Conservation (phyloP, 2,113 vertebrate species). For the Takifugu bimaculatus region DNA sequence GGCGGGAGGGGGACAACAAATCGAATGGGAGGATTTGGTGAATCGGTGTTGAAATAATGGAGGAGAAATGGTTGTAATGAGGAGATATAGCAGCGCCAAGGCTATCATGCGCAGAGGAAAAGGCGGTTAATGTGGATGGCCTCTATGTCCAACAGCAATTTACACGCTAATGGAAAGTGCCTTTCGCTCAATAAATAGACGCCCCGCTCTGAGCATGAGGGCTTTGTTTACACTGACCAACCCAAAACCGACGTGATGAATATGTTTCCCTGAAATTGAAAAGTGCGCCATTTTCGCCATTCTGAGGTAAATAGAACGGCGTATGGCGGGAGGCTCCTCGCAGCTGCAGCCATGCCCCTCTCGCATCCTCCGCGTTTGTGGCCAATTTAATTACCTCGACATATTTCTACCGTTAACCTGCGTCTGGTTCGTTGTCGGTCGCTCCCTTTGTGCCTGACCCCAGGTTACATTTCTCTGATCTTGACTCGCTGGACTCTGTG, state of each 20-base stretch:
- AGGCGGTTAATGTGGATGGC: conserved; percentile 56
- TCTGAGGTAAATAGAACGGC: too few species aligned
- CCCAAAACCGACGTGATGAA: conserved; percentile 3
- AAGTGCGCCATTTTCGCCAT: too few species aligned
- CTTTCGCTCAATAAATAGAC: conserved; percentile 60
- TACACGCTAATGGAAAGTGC: conserved; percentile 52
- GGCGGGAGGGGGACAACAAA: conserved; percentile 3
- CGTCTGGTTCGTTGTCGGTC: conserved; percentile 3
- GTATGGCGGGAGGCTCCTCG: too few species aligned
- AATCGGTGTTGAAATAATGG: conserved; percentile 63
- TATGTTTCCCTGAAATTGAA: background rate
- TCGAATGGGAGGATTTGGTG: conserved; percentile 42
- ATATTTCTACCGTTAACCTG: conserved; percentile 8
- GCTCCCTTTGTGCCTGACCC: conserved; percentile 22
- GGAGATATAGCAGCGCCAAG: conserved; percentile 28
- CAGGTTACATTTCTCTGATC: conserved; percentile 40
- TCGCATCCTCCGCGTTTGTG: background rate
- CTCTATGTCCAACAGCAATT: conserved; percentile 64
- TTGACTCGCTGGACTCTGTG: conserved; percentile 36
- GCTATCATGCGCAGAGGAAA: conserved; percentile 51
- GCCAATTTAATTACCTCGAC: conserved; percentile 44
- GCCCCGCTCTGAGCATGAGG: conserved; percentile 37
- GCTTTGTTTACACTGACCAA: conserved; percentile 55
- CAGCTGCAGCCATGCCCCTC: background rate
- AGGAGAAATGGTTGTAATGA: conserved; percentile 63